Percentiles rank a stretch among this genome's conserved stretches.
Conservation (phyloP, 2,113 vertebrate genomes). For the Nothocercus julius region DNA sequence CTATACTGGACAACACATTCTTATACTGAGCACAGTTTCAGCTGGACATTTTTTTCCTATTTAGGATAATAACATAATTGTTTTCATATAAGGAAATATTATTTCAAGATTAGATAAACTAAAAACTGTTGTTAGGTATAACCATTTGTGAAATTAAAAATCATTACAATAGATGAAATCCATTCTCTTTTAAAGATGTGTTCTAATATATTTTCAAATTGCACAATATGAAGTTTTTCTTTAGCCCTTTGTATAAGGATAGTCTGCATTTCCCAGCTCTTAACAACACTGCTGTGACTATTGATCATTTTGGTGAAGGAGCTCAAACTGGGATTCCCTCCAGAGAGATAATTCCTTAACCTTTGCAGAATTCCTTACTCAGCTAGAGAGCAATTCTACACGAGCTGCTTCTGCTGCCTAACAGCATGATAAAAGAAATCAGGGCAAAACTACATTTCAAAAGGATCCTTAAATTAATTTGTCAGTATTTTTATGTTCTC, state of each 20-base stretch:
- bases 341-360: conserved; percentile 29
- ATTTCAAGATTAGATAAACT: not conserved
- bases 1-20: not conserved
- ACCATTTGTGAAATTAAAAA: not conserved
- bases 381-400: not conserved
- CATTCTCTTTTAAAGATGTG: not conserved
- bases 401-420: not conserved
- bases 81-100: not conserved
- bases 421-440: not conserved
- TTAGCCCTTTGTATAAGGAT: not conserved
- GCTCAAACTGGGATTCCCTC: conserved; percentile 22
- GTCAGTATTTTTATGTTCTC: not conserved
- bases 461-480: not conserved
- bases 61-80: not conserved
- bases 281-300: not conserved
- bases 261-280: not conserved
- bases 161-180: not conserved
- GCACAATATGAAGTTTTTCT: not conserved
- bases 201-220: not conserved
- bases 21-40: not conserved
- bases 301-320: not conserved
- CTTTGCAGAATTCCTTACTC: conserved; percentile 12
- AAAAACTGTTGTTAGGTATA: not conserved
- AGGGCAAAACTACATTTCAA: not conserved
- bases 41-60: not conserved